Conservation (phyloP, 2,797 vertebrate species). For the Cichlasoma orientale region DNA sequence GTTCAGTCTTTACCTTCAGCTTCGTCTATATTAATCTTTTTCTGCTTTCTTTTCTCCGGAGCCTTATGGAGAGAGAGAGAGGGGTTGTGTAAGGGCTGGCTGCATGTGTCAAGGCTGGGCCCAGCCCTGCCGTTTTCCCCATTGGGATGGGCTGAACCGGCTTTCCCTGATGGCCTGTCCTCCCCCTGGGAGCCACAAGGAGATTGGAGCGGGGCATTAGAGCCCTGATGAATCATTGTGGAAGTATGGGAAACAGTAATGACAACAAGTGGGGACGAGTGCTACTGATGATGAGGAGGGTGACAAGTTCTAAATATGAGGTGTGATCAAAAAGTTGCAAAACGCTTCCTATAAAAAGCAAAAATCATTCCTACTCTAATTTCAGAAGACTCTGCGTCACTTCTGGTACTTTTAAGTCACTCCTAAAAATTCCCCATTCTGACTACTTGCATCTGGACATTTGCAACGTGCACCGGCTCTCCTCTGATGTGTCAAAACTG, state of each 20-base stretch:
- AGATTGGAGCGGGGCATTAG: constrained; percentile 81
- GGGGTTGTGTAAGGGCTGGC: constrained; percentile 73
- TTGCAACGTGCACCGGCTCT: background rate
- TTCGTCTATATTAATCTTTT: constrained; percentile 99
- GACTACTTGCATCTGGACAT: background rate
- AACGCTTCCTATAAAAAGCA: background rate
- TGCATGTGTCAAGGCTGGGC: constrained; percentile 83
- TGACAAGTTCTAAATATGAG: constrained; percentile 5
- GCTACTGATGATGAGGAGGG: constrained; percentile 36
- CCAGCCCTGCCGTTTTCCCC: constrained; percentile 88
- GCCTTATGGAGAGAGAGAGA: constrained; percentile 80
- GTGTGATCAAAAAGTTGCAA: background rate
- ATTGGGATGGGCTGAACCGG: constrained; percentile 91
- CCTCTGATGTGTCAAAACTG: background rate
- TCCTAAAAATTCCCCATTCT: background rate
- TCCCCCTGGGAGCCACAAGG: constrained; percentile 96
- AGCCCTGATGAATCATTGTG: constrained; percentile 53
- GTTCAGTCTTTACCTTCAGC: constrained; percentile 92
- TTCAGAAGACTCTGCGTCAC: background rate
- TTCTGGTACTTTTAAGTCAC: background rate
- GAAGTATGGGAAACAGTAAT: constrained; percentile 46
- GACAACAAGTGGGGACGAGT: constrained; percentile 44
- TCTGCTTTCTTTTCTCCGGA: constrained; percentile 95
- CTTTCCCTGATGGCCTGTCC: constrained; percentile 91
- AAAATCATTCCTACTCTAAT: background rate